Conservation (phyloP, 2,113 vertebrate species). For the Phalacrocorax aristotelis region DNA sequence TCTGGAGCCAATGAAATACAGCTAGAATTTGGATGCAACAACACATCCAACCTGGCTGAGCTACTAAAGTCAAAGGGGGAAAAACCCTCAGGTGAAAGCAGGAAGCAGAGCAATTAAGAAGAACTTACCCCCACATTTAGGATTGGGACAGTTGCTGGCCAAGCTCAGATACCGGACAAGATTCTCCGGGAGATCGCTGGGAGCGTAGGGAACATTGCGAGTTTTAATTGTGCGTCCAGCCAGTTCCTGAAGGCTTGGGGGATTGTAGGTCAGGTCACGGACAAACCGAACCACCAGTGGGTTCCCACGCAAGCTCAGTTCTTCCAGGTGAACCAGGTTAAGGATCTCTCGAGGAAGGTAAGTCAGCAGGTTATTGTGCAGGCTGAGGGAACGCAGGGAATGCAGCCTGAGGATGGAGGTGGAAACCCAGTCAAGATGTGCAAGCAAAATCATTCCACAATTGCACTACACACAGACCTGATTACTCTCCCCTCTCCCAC, state of each 20-base stretch:
- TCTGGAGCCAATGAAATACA: background rate
- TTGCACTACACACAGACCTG: background rate
- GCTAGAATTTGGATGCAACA: background rate
- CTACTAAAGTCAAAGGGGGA: background rate
- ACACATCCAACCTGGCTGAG: background rate
- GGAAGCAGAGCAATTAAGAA: background rate
- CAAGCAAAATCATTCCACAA: background rate
- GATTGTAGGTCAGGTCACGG: slow-evolving; percentile 77
- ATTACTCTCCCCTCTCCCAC: background rate
- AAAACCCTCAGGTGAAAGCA: background rate
- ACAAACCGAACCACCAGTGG: slow-evolving; percentile 89
- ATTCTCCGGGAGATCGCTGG: slow-evolving; percentile 83
- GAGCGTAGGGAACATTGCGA: slow-evolving; percentile 75
- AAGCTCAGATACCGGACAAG: slow-evolving; percentile 87
- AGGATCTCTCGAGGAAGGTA: slow-evolving; percentile 96
- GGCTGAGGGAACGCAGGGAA: slow-evolving; percentile 93
- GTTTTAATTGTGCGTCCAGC: slow-evolving; percentile 78
- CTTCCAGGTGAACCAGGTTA: slow-evolving; percentile 90
- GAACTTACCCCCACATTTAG: slow-evolving; percentile 90
- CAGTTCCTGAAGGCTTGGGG: slow-evolving; percentile 79
- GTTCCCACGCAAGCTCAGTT: slow-evolving; percentile 96
- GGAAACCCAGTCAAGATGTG: background rate
- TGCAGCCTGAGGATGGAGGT: slow-evolving; percentile 78
- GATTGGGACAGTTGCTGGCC: slow-evolving; percentile 97
- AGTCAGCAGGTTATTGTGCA: slow-evolving; percentile 96